Percentiles rank a stretch among this genome's conserved stretches.
Conservation (phyloP, 2,888 invertebrate genomes). For the Pristionchus maxplancki region DNA sequence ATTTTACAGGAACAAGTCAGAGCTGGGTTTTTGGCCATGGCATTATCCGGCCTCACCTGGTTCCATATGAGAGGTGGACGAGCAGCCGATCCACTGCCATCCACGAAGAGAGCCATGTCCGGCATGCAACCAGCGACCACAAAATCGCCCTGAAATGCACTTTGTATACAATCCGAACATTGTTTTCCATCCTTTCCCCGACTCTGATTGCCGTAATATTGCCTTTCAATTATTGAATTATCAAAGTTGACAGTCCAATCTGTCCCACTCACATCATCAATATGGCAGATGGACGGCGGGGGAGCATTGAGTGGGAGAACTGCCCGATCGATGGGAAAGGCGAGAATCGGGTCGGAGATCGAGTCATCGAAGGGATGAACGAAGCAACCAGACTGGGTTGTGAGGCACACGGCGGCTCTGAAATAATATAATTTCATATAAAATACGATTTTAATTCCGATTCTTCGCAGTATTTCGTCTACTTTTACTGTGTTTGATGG, state of each 20-base stretch:
- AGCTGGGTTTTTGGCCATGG: too few relatives aligned
- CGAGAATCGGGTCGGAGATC: not conserved
- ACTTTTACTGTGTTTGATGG: too few relatives aligned
- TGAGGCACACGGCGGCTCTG: not conserved
- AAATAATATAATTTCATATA: not conserved
- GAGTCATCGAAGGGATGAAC: conserved; percentile 1
- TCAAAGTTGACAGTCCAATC: too few relatives aligned
- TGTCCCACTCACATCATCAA: not conserved
- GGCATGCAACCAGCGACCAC: conserved; percentile 18
- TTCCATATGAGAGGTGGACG: conserved; percentile 28
- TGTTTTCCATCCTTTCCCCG: too few relatives aligned
- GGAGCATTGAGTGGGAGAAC: not conserved
- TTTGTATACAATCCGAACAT: too few relatives aligned
- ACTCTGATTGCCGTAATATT: too few relatives aligned
- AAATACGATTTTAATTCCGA: too few relatives aligned
- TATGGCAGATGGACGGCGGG: conserved; percentile 13
- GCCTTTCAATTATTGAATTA: too few relatives aligned
- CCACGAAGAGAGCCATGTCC: conserved; percentile 38
- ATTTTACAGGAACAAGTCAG: too few relatives aligned
- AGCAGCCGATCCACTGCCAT: conserved; percentile 8
- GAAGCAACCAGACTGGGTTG: conserved; percentile 15
- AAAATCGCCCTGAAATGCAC: conserved; percentile 39
- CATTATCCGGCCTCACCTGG: too few relatives aligned
- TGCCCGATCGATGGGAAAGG: conserved; percentile 12
- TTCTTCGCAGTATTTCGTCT: too few relatives aligned